Percentiles rank a stretch among this genome's conserved stretches.
Evolutionary conservation across 1,140 invertebrate species (phyloP).

Genomic region (Euura lappo): DNA sequence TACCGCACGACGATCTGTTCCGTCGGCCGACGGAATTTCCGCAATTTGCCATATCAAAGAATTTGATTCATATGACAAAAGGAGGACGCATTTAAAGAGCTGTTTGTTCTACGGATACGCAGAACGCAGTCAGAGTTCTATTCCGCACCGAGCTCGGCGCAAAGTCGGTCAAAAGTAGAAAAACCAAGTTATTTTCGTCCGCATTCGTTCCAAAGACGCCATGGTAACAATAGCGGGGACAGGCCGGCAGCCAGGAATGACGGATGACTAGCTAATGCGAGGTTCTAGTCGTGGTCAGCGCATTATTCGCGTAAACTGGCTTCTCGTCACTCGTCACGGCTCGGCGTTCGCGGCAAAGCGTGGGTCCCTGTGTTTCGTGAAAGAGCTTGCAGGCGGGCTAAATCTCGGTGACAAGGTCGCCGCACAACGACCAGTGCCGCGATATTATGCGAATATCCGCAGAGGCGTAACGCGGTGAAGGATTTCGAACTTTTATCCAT

Average conservation of each 20-base stretch:
- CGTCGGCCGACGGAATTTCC: too few species aligned
- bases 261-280: conserved; percentile 1
- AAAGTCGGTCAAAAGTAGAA: not conserved
- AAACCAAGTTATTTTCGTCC: not conserved
- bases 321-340: not conserved
- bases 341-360: not conserved
- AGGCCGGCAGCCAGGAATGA: conserved; percentile 6
- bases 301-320: conserved; percentile 1
- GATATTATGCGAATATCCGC: too few species aligned
- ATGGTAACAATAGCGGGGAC: conserved; percentile 3
- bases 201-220: conserved; percentile 4
- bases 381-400: not conserved
- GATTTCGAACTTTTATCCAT: too few species aligned
- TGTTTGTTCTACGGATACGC: too few species aligned
- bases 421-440: not conserved
- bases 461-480: too few species aligned
- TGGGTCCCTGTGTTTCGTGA: not conserved
- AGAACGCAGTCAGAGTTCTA: too few species aligned
- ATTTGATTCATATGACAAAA: too few species aligned
- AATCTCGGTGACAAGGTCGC: not conserved
- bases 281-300: not conserved
- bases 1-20: not conserved
- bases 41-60: too few species aligned
- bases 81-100: too few species aligned
- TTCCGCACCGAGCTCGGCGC: not conserved